Base-by-base conservation (phyloP, 2,113 vertebrate species). In the Seriola aureovittata region DNA sequence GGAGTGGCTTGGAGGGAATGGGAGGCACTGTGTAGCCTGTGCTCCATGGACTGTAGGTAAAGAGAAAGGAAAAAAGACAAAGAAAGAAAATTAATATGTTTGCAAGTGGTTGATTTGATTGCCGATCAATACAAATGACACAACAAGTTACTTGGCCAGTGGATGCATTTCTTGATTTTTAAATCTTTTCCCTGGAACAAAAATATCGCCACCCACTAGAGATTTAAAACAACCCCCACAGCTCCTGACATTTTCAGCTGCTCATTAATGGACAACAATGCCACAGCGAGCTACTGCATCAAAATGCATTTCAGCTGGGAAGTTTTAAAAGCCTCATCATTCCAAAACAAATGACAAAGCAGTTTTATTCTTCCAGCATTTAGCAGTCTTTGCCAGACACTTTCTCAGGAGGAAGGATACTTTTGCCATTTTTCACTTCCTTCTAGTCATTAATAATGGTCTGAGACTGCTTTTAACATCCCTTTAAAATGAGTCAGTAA, bases 1-100 rank as follows among this genome's bases (percentile, higher is more conserved):
- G 96, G 96, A 0, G 95, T 95, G 74, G 91, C 95, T 80, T 96
- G 95, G 65, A 96, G 93, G 42, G 96, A 96, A 23, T 94, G 95
- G 32, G 95, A 93, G 85, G 91, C 87, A 66, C 95, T 95, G 67
- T 95, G 93, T 77, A 93, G 85, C 84, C 94, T 88, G 87, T 89
- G 93, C 52, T 95, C 92, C 89, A 94, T 54, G 5, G 93, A 77
- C 95, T 95, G 85, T 8, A 70, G 46, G 62, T 19, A 86, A 17
- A 83, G 25, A 73, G 42, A 62, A 5, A 71, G 10, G 16, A 13
- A 8, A 32, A 3, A 12, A 17, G 38, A 66, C 16, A 34, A 50
- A 62, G 10, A 59, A 0, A 25, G 57, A 77, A 11, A 73, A 17
- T 23, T n/a, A 40, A 23, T 40, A 2, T 25, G 13, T 19, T 46